phyloP scores from a whole-genome alignment of 1,140 invertebrate genomes.

The Patella vulgata region DNA sequence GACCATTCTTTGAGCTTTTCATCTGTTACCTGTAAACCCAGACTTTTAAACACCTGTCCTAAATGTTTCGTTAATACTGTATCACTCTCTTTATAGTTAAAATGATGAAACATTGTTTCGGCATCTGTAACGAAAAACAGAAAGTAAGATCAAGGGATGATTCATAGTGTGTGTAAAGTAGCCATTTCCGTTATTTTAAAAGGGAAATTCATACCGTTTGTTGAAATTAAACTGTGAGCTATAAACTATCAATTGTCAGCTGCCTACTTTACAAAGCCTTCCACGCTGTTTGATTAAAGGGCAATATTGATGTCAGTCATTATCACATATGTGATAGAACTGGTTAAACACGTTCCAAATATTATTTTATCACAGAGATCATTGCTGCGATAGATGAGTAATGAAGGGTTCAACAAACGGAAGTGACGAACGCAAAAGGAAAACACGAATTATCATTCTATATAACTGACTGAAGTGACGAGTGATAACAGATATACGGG shows the following conservation, averaged over 20 bases:
- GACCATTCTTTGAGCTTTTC: slow-evolving; percentile 64
- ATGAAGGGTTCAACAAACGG: no score
- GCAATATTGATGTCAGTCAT: no score
- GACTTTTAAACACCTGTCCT: slow-evolving; percentile 59
- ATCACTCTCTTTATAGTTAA: slow-evolving; percentile 62
- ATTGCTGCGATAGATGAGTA: no score
- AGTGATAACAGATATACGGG: no score
- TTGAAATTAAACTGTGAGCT: neutral
- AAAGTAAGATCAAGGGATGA: neutral
- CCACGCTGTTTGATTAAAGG: no score
- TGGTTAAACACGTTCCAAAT: no score
- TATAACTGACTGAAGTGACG: no score
- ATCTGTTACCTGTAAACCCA: slow-evolving; percentile 51
- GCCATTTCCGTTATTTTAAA: neutral
- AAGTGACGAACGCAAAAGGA: no score
- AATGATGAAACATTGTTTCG: slow-evolving; percentile 57
- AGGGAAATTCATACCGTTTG: neutral
- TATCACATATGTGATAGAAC: no score
- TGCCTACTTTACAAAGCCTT: neutral
- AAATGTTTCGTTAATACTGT: slow-evolving; percentile 62
- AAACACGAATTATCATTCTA: no score
- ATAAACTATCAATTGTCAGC: neutral
- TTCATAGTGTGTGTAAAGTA: slow-evolving; percentile 6
- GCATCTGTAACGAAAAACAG: slow-evolving; percentile 50
- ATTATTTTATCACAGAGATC: no score